Evolutionary conservation across 2,888 invertebrate genomes (phyloP).

Genomic region (Plemyria rubiginata): DNA sequence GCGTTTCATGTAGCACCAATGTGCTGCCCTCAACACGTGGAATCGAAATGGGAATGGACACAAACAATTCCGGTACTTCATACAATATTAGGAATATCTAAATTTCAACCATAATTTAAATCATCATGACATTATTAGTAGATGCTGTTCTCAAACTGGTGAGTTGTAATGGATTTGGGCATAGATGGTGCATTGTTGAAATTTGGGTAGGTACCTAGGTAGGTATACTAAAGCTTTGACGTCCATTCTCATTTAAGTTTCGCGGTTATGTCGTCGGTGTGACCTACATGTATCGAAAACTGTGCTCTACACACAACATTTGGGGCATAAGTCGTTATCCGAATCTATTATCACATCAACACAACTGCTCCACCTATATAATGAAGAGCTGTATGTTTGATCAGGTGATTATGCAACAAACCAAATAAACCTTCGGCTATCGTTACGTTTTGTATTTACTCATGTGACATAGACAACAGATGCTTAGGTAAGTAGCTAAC

Average conservation of each 20-base stretch:
- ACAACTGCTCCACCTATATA: constrained; percentile 14
- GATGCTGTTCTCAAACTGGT: no score
- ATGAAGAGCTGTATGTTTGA: constrained; percentile 14
- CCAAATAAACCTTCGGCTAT: constrained; percentile 17
- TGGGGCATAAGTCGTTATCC: constrained; percentile 3
- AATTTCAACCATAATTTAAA: no score
- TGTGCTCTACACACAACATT: constrained; percentile 5
- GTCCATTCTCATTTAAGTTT: background rate
- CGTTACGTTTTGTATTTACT: constrained; percentile 11
- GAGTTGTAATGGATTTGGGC: no score
- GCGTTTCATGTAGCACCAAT: constrained; percentile 46
- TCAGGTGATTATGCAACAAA: constrained; percentile 27
- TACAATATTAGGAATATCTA: background rate
- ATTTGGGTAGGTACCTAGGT: no score
- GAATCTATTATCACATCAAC: constrained; percentile 1
- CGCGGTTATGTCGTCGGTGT: background rate
- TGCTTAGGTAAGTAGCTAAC: background rate
- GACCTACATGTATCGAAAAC: background rate
- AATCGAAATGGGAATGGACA: background rate
- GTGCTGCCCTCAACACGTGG: constrained; percentile 5
- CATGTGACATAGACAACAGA: constrained; percentile 25
- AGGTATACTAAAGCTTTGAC: background rate
- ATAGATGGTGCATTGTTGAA: no score
- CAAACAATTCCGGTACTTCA: background rate
- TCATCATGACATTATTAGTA: no score